These are phyloP conservation scores for Tretioscincus oriximinensis DNA, from an alignment of 2,113 vertebrate species.

Conservation along the genomic window DNA sequence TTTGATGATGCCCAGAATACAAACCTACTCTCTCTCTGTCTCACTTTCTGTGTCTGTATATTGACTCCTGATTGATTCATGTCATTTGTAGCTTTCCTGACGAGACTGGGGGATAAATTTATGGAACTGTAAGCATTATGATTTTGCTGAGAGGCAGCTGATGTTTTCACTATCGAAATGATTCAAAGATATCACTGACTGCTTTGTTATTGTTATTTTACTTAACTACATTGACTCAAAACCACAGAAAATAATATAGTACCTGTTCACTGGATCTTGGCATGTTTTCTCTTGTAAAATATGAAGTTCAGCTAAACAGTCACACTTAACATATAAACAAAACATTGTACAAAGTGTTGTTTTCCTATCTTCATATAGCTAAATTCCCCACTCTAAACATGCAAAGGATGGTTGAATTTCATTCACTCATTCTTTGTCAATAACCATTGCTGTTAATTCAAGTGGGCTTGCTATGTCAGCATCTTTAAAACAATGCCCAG, in stretches of 20 bases:
- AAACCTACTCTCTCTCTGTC: background rate
- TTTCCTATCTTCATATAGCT: background rate
- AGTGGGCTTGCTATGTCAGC: too few species aligned
- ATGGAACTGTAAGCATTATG: background rate
- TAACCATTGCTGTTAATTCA: too few species aligned
- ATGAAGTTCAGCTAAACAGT: too few species aligned
- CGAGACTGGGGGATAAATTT: constrained; percentile 7
- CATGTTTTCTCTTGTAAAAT: background rate
- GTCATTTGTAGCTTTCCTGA: background rate
- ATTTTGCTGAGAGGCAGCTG: background rate
- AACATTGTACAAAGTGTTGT: background rate
- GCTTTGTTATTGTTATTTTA: background rate
- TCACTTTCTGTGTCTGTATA: background rate
- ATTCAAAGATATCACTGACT: background rate
- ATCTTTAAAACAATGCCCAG: too few species aligned
- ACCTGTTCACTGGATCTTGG: too few species aligned
- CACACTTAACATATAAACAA: too few species aligned
- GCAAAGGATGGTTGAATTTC: too few species aligned
- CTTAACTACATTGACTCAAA: background rate
- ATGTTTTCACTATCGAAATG: constrained; percentile 23
- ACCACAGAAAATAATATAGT: background rate
- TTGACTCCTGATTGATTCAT: background rate
- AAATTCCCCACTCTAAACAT: too few species aligned
- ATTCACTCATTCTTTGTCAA: too few species aligned
- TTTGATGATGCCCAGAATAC: constrained; percentile 20